Base-by-base conservation (phyloP, 2,888 invertebrate genomes). In the Watsonalla binaria region DNA sequence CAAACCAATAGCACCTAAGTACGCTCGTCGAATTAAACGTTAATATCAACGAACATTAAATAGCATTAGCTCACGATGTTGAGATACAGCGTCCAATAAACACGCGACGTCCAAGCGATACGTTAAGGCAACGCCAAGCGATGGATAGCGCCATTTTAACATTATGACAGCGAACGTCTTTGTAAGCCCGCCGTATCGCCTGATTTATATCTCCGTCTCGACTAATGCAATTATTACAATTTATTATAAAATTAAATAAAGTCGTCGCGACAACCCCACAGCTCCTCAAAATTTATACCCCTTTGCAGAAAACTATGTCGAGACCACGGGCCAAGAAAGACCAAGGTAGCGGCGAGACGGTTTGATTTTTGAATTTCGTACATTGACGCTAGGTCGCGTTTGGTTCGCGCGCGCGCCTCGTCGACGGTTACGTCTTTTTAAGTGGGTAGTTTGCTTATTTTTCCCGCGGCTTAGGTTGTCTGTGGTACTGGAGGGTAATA, bases 191-290 rank as follows among this genome's bases (percentile, higher is more conserved):
- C 60, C 62, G 66, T 64, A 68, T 70, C 80, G 72, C 73, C 77
- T 83, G 85, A 87, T 87, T 87, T 86, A 87, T 84, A 77, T 74
- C 72, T 70, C 69, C 69, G 72, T 66, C 76, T 70, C 74, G 70
- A 70, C 80, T 86, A 86, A 89, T 85, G 89, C 83, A 90, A 89
- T 89, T 86, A 90, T 86, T 84, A 83, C 87, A 87, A 90, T 90
- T 90, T 89, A 90, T 86, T 84, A 84, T 83, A 80, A 90, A 88
- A 87, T 90, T 89, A 89, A 86, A 88, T 88, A 86, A 86, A 80
- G 82, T 78, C 80, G 82, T 79, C 80, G 76, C 80, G 76, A 73
- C 79, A 72, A 72, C 77, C 80, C 80, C 77, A 63, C 62, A 59
- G 62, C 71, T 62, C 70, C 75, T 65, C 65, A 66, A 80, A 84